phyloP scores from a whole-genome alignment of 2,888 invertebrate genomes.

The Zygaena filipendulae region DNA sequence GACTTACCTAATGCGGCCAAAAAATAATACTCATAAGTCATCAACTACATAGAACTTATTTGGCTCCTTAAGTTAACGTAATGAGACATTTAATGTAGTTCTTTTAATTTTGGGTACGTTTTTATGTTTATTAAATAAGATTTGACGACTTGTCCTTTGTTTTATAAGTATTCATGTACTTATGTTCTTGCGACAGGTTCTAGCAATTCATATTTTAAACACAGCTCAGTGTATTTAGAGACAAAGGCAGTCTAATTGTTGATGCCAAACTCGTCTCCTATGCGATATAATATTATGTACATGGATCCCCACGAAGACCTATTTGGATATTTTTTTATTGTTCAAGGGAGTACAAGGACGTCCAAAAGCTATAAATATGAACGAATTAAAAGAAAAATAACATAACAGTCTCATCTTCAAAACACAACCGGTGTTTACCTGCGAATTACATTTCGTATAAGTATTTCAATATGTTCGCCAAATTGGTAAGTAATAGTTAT shows the following conservation, averaged over 20 bases:
- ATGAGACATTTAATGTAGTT: no score
- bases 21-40: no score
- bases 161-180: no score
- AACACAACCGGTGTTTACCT: neutral
- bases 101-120: no score
- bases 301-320: slow-evolving; percentile 48
- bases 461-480: slow-evolving; percentile 35
- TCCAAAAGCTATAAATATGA: slow-evolving; percentile 42
- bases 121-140: no score
- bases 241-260: slow-evolving; percentile 53
- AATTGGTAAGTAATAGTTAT: slow-evolving; percentile 47
- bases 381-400: slow-evolving; percentile 31
- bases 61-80: no score
- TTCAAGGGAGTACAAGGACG: slow-evolving; percentile 48
- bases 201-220: slow-evolving; percentile 22
- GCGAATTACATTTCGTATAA: neutral
- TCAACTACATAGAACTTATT: no score
- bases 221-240: slow-evolving; percentile 29
- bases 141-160: no score
- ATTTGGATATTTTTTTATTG: slow-evolving; percentile 50
- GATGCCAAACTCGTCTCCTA: slow-evolving; percentile 43
- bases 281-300: slow-evolving; percentile 51
- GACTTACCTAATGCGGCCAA: no score
- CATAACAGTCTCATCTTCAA: slow-evolving; percentile 27
- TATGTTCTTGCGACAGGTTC: no score